These are phyloP conservation scores for Dromaius novaehollandiae DNA, from an alignment of 2,113 vertebrate species.

Conservation along the genomic window DNA sequence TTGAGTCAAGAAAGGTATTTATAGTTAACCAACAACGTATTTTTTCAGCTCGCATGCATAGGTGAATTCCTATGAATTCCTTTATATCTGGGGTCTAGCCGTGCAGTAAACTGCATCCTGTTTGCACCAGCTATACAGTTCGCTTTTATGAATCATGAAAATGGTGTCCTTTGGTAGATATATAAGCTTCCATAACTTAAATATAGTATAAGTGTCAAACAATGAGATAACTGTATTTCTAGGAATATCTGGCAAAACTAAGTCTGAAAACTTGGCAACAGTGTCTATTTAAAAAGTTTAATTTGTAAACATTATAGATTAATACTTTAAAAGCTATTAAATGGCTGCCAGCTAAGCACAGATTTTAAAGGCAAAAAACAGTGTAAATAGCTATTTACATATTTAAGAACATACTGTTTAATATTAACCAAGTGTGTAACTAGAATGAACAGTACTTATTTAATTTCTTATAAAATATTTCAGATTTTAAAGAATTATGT, in stretches of 20 bases:
- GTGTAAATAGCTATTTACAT: constrained; percentile 71
- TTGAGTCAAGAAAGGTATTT: constrained; percentile 56
- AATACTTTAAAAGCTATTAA: constrained; percentile 72
- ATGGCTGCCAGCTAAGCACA: constrained; percentile 59
- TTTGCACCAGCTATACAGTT: constrained; percentile 69
- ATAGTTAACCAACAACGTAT: constrained; percentile 55
- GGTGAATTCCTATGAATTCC: constrained; percentile 57
- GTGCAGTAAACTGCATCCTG: constrained; percentile 71
- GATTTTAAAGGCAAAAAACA: constrained; percentile 67
- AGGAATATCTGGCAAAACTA: constrained; percentile 53
- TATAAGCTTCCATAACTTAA: constrained; percentile 66
- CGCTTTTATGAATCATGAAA: constrained; percentile 63
- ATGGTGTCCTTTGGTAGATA: constrained; percentile 80
- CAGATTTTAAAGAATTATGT: constrained; percentile 49
- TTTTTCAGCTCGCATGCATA: constrained; percentile 71
- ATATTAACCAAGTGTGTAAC: constrained; percentile 55
- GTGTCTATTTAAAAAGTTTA: constrained; percentile 57
- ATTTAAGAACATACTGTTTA: constrained; percentile 62
- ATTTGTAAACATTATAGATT: constrained; percentile 72
- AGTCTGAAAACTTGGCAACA: constrained; percentile 67
- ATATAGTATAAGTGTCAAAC: constrained; percentile 69
- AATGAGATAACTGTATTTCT: constrained; percentile 58
- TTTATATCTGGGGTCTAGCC: constrained; percentile 65
- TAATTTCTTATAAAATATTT: constrained; percentile 70
- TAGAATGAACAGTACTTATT: constrained; percentile 58